phyloP scores from a whole-genome alignment of 2,888 invertebrate species.

The Lasioglossum calceatum region DNA sequence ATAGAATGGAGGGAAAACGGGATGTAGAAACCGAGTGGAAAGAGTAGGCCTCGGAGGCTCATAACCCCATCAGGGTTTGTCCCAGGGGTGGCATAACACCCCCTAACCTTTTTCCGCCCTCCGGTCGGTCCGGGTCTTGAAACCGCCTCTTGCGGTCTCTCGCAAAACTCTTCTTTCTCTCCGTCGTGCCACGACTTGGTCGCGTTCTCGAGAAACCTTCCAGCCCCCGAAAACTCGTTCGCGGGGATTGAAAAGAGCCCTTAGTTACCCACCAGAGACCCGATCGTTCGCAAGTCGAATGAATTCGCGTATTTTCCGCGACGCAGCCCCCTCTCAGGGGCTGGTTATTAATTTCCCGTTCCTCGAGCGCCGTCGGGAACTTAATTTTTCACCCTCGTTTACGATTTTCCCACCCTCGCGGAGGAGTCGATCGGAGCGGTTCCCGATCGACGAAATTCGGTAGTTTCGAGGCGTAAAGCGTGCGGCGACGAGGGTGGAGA shows the following conservation, averaged over 20 bases:
- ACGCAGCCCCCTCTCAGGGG: conserved; percentile 59
- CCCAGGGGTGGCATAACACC: conserved; percentile 82
- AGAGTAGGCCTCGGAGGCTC: conserved; percentile 86
- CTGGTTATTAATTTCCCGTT: conserved; percentile 78
- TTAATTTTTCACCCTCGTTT: conserved; percentile 29
- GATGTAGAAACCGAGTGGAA: conserved; percentile 79
- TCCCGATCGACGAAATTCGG: conserved; percentile 7
- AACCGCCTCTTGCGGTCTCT: conserved; percentile 75
- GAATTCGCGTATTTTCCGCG: conserved; percentile 75
- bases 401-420: conserved; percentile 23
- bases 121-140: conserved; percentile 63
- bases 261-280: conserved; percentile 81
- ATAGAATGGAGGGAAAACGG: conserved; percentile 83
- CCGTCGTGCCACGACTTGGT: not conserved
- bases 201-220: conserved; percentile 28
- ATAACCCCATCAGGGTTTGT: conserved; percentile 86
- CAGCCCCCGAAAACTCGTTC: conserved; percentile 37
- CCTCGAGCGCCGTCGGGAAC: conserved; percentile 25
- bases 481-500: not conserved
- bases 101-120: conserved; percentile 60
- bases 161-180: conserved; percentile 44
- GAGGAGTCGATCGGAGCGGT: not conserved
- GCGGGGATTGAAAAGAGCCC: conserved; percentile 80
- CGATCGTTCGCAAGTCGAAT: conserved; percentile 76
- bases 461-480: not conserved